Conservation (phyloP, 2,888 invertebrate genomes). For the Chrysodeixis includens region DNA sequence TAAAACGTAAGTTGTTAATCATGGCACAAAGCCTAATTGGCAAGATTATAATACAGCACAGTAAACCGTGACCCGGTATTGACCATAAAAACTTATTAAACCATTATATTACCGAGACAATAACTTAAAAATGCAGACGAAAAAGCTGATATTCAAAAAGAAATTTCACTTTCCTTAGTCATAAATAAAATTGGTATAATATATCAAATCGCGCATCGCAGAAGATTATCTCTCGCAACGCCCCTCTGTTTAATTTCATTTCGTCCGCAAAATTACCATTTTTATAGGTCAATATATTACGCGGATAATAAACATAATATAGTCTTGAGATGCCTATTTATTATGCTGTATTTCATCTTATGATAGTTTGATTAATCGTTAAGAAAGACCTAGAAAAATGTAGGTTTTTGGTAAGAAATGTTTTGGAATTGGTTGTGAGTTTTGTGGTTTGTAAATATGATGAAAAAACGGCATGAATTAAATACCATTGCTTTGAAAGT, state of each 20-base stretch:
- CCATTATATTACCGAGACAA: background rate
- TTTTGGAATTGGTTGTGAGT: background rate
- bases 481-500: too few relatives aligned
- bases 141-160: slow-evolving; percentile 38
- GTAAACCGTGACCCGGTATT: background rate
- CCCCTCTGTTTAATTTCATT: slow-evolving; percentile 56
- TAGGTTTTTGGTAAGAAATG: background rate
- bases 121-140: slow-evolving; percentile 32
- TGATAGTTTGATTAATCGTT: slow-evolving; percentile 4
- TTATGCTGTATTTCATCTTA: background rate
- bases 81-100: background rate
- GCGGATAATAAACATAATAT: slow-evolving; percentile 53
- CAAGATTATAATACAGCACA: background rate
- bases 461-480: too few relatives aligned
- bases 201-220: slow-evolving; percentile 54
- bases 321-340: slow-evolving; percentile 31
- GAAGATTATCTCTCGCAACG: slow-evolving; percentile 52
- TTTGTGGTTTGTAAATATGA: too few relatives aligned
- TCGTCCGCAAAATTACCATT: slow-evolving; percentile 57
- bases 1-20: too few relatives aligned
- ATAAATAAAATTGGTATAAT: slow-evolving; percentile 56
- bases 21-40: too few relatives aligned
- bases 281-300: slow-evolving; percentile 58
- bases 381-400: background rate
- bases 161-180: slow-evolving; percentile 32